Percentiles rank a stretch among this genome's conserved stretches.
Conservation (phyloP, 2,797 vertebrate genomes). For the Acestrorhynchus altus region DNA sequence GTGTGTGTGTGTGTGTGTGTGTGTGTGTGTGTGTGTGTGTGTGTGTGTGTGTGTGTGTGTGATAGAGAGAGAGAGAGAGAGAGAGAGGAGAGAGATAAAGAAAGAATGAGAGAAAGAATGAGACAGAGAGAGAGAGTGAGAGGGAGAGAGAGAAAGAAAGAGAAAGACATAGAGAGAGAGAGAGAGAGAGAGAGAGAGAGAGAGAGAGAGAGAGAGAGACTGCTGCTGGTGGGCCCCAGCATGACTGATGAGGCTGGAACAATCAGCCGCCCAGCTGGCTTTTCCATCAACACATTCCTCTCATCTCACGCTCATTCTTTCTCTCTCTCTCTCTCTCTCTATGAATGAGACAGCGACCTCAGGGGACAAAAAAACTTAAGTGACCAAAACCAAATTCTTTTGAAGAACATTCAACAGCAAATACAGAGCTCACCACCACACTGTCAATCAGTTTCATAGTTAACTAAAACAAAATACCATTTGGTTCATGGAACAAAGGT, state of each 20-base stretch:
- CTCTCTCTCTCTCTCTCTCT: constrained; percentile 69
- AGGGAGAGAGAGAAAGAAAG: neutral
- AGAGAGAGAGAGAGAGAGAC: constrained; percentile 35
- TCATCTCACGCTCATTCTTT: constrained; percentile 77
- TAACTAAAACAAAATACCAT: neutral
- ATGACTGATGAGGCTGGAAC: constrained; percentile 83
- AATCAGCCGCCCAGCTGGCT: constrained; percentile 84
- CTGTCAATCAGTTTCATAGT: no score
- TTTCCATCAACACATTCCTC: constrained; percentile 88
- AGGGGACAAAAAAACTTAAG: constrained; percentile 75
- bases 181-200: constrained; percentile 4
- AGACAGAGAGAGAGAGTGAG: constrained; percentile 9
- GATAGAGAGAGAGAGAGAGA: neutral
- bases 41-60: neutral
- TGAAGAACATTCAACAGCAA: constrained; percentile 5
- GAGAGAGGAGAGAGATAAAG: neutral
- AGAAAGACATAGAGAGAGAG: neutral
- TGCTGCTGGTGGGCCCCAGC: constrained; percentile 82
- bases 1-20: constrained; percentile 37
- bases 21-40: constrained; percentile 11
- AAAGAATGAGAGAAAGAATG: constrained; percentile 33
- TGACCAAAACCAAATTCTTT: constrained; percentile 33
- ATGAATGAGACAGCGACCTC: constrained; percentile 75
- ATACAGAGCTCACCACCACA: constrained; percentile 9
- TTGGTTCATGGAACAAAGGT: no score